Evolutionary conservation across 92 coral and sea anemone species (phyloP).

Genomic region (Desmophyllum pertusum): DNA sequence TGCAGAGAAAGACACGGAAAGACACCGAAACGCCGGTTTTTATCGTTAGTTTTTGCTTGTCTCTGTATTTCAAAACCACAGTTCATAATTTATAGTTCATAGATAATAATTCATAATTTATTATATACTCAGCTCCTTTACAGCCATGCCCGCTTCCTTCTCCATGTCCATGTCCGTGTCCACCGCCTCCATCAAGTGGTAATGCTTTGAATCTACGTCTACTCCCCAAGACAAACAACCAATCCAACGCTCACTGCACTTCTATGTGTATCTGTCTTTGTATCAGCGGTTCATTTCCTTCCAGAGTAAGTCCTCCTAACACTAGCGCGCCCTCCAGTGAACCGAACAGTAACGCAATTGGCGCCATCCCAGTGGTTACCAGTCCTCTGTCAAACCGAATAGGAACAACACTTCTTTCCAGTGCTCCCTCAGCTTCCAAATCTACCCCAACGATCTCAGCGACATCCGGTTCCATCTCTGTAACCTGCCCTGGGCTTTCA

Average conservation of each 20-base stretch:
- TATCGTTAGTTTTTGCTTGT: no score
- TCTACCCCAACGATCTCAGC: conserved; percentile 11
- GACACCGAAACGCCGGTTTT: no score
- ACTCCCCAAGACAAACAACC: background rate
- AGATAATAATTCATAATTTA: background rate
- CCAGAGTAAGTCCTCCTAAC: background rate
- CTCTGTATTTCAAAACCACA: no score
- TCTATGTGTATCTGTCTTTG: conserved; percentile 31
- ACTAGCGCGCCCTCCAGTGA: background rate
- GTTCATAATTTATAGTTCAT: background rate
- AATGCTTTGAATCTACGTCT: conserved; percentile 18
- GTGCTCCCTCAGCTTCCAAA: background rate
- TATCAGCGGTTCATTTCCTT: background rate
- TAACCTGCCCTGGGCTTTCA: background rate
- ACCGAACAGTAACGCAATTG: background rate
- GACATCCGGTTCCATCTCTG: background rate
- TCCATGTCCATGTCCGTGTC: conserved; percentile 43
- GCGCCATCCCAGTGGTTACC: background rate
- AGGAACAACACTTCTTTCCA: background rate
- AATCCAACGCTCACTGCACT: conserved; percentile 2
- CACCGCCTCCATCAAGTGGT: conserved; percentile 6
- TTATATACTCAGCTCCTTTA: no score
- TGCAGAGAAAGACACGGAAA: no score
- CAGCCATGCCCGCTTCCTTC: conserved; percentile 25
- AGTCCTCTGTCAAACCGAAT: background rate